A percentile compares a stretch with the other conserved stretches of the same genome.
These are phyloP conservation scores for Lytechinus variegatus DNA, from an alignment of 35 echinoderm and acorn worm species.

Conservation along the genomic window DNA sequence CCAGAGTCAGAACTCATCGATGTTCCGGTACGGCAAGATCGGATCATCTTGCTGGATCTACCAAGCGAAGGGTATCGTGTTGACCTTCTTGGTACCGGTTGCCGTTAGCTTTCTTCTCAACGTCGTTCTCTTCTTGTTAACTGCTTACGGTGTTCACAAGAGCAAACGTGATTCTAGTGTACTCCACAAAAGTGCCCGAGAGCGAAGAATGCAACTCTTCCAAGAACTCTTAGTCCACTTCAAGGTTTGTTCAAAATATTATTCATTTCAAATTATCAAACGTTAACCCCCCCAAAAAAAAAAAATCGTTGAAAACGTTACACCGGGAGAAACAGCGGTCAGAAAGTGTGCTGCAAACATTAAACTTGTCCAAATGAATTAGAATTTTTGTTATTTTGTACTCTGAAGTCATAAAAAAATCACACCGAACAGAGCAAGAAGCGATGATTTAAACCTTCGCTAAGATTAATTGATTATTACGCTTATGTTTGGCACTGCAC, in stretches of 20 bases:
- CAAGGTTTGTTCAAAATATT: background rate
- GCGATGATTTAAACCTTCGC: too few relatives aligned
- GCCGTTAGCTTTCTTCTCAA: background rate
- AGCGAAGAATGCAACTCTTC: background rate
- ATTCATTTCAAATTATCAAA: too few relatives aligned
- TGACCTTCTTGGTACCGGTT: background rate
- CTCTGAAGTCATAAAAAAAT: too few relatives aligned
- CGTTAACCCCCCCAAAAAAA: too few relatives aligned
- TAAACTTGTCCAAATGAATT: too few relatives aligned
- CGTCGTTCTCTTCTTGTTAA: background rate
- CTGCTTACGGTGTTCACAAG: background rate
- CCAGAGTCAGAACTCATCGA: background rate
- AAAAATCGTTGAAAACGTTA: too few relatives aligned
- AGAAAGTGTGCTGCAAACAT: too few relatives aligned
- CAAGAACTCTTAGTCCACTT: background rate
- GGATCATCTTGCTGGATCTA: constrained; percentile 16
- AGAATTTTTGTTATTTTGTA: too few relatives aligned
- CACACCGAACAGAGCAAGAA: too few relatives aligned
- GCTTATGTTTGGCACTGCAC: too few relatives aligned
- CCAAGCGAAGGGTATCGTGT: background rate
- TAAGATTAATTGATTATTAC: too few relatives aligned
- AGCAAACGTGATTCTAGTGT: background rate
- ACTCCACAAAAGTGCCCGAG: background rate
- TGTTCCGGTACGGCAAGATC: background rate
- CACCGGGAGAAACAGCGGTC: too few relatives aligned